Base-by-base conservation (phyloP, 2,113 vertebrate genomes). In the Ammodytes marinus region DNA sequence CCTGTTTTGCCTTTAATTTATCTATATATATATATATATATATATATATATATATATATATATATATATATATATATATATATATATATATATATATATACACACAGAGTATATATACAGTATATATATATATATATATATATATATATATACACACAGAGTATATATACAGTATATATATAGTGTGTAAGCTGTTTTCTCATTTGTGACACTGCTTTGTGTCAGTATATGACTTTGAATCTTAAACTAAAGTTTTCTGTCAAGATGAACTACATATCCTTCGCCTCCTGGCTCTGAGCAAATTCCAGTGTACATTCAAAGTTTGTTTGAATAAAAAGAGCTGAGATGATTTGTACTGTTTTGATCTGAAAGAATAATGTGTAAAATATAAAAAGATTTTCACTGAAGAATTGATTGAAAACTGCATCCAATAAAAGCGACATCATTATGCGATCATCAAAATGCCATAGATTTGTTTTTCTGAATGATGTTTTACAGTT, bases 121-220 rank as follows among this genome's bases (percentile, higher is more conserved):
- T 74, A 58, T 80, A 58, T 72, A 64, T 47, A 55, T 7, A 75
- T 27, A 27, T 27, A 27, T 27, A 27, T 27, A 27, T 27, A 27
- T n/a, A n/a, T 27, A 27, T 27, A 27, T 27, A 27, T 27, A 27
- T 27, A 27, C 2, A 27, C 27, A 27, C 27, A 27, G 1, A 27
- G 27, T 27, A 27, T 27, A 27, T 27, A 27, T 27, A 27, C 27
- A 27, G 27, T 74, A 58, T 80, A 58, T 72, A 64, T 47, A 55
- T 7, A 75, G 68, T 77, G 4, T 85, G 27, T 84, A 13, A 80
- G 45, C 4, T 19, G 64, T 84, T 81, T 68, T n/a, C 53, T 63
- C 67, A 53, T 86, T 86, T 84, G 72, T 85, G 52, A 75, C 70
- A 46, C 15, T 79, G 39, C 88, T 90, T 93, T 89, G 61, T 88